A percentile compares a stretch with the other conserved stretches of the same genome.
Conservation (phyloP, 1,140 invertebrate species). For the Halesus radiatus region DNA sequence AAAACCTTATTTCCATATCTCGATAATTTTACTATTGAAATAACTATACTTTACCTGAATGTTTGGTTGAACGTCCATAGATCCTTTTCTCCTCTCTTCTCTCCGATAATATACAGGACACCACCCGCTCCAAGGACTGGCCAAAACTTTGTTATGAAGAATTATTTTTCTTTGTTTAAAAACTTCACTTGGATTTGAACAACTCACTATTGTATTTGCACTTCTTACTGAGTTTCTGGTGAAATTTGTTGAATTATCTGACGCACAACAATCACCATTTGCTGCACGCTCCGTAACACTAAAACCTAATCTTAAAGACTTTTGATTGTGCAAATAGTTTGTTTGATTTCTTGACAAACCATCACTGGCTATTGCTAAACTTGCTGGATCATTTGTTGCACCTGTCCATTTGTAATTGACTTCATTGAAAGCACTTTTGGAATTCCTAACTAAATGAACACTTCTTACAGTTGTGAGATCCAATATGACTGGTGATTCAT, state of each 20-base stretch:
- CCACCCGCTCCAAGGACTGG: conserved; percentile 48
- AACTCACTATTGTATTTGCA: background rate
- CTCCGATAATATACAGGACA: conserved; percentile 48
- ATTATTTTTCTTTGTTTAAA: conserved; percentile 20
- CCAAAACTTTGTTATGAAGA: conserved; percentile 51
- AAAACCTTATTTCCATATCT: no score
- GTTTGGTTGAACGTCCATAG: background rate
- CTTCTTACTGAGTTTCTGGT: background rate
- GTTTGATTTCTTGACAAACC: conserved; percentile 4
- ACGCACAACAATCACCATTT: background rate
- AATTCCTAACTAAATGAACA: conserved; percentile 28
- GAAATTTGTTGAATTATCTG: background rate
- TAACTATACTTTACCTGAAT: conserved; percentile 16
- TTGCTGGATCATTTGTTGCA: background rate
- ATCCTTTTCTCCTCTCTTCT: conserved; percentile 17
- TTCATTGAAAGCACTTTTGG: conserved; percentile 50
- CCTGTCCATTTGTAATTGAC: conserved; percentile 26
- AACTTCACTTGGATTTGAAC: background rate
- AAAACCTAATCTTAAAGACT: conserved; percentile 48
- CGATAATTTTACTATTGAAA: no score
- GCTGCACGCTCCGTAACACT: background rate
- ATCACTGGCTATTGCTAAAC: background rate
- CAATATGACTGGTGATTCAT: background rate
- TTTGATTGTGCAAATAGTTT: conserved; percentile 11
- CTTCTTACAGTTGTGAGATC: conserved; percentile 12